Conservation (phyloP, 2,888 invertebrate genomes). For the Pogonocherus hispidulus region DNA sequence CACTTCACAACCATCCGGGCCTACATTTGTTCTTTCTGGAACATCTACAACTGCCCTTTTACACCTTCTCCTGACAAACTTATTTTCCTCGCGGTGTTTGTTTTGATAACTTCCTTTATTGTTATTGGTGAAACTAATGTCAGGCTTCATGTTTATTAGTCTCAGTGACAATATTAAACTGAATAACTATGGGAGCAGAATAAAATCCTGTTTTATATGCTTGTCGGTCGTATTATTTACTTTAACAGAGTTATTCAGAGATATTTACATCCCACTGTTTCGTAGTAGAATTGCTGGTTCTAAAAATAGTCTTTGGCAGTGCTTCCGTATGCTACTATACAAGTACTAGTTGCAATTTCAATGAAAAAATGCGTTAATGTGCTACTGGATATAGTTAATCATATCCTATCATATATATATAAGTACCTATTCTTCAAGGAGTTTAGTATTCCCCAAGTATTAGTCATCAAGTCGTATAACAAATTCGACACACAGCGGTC, state of each 20-base stretch:
- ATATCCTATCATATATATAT: background rate
- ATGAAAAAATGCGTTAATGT: conserved; percentile 3
- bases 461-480: too few relatives aligned
- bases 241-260: background rate
- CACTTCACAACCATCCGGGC: conserved; percentile 42
- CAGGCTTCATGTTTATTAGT: conserved; percentile 6
- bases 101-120: background rate
- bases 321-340: background rate
- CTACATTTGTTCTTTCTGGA: conserved; percentile 40
- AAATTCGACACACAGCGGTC: background rate
- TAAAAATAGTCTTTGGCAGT: conserved; percentile 23
- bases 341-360: too few relatives aligned
- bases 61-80: background rate
- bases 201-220: conserved; percentile 6
- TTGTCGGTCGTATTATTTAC: background rate
- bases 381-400: background rate
- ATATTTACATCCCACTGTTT: conserved; percentile 14
- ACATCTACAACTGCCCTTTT: conserved; percentile 38
- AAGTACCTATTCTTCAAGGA: too few relatives aligned
- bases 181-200: background rate
- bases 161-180: background rate
- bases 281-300: conserved; percentile 10
- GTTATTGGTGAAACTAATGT: background rate
- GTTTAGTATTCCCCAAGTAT: too few relatives aligned
- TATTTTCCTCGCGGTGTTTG: background rate